phyloP scores from a whole-genome alignment of 2,113 vertebrate species.

The Pseudorasbora parva region DNA sequence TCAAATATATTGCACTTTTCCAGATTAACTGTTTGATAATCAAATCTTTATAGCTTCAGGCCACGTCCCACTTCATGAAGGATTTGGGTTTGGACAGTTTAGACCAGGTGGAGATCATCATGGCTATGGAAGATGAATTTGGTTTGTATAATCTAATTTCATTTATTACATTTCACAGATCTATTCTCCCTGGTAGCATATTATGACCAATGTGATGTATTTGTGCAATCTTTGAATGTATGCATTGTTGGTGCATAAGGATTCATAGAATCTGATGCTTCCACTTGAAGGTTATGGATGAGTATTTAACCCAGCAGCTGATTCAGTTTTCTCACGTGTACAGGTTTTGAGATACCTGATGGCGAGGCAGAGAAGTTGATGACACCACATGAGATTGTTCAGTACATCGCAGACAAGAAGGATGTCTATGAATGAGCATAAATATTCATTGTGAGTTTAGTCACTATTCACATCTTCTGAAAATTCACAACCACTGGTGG shows the following conservation, averaged over 20 bases:
- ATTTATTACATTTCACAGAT: neutral
- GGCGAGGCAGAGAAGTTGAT: slow-evolving; percentile 93
- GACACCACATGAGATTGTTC: slow-evolving; percentile 93
- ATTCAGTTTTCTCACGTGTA: slow-evolving; percentile 22
- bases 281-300: neutral
- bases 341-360: slow-evolving; percentile 98
- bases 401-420: slow-evolving; percentile 96
- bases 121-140: slow-evolving; percentile 99
- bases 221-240: neutral
- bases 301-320: neutral
- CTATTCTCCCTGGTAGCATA: neutral
- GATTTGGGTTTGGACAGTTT: slow-evolving; percentile 96
- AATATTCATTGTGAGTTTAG: slow-evolving; percentile 27
- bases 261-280: neutral
- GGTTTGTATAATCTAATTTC: slow-evolving; percentile 71
- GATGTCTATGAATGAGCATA: slow-evolving; percentile 88
- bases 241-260: neutral
- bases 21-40: neutral
- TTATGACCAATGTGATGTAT: neutral
- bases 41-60: slow-evolving; percentile 78
- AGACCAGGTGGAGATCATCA: slow-evolving; percentile 99
- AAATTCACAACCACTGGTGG: neutral
- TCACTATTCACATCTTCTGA: neutral
- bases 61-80: slow-evolving; percentile 92
- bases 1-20: neutral